Evolutionary conservation across 2,888 invertebrate genomes (phyloP).

Genomic region (Lampropteryx suffumata): DNA sequence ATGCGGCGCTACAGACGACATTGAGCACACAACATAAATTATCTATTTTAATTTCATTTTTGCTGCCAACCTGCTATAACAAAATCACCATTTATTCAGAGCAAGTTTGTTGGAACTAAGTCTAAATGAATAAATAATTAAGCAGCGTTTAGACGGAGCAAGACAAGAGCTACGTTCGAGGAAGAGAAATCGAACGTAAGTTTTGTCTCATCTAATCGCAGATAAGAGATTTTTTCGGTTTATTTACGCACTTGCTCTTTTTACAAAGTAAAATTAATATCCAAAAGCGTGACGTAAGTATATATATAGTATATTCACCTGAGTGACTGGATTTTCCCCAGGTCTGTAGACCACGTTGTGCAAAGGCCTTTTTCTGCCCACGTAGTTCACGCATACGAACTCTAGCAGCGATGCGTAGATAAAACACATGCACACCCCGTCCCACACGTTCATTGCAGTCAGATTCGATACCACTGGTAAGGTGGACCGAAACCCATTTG

Average conservation of each 20-base stretch:
- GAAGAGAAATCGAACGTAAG: too few species aligned
- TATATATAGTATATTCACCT: slow-evolving; percentile 85
- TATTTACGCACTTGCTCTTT: not conserved
- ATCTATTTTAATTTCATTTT: slow-evolving; percentile 17
- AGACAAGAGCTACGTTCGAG: too few species aligned
- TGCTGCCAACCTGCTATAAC: not conserved
- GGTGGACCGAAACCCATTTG: slow-evolving; percentile 95
- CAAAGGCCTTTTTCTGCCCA: slow-evolving; percentile 93
- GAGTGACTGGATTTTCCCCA: slow-evolving; percentile 94
- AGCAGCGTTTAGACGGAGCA: too few species aligned
- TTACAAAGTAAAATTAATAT: not conserved
- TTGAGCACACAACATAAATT: slow-evolving; percentile 39
- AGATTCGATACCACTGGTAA: slow-evolving; percentile 96
- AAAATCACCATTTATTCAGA: slow-evolving; percentile 2
- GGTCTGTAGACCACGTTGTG: slow-evolving; percentile 95
- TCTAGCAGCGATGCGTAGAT: slow-evolving; percentile 97
- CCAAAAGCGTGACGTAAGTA: not conserved
- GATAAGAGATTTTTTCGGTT: too few species aligned
- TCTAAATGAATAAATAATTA: too few species aligned
- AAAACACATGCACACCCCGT: slow-evolving; percentile 98
- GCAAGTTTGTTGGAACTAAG: slow-evolving; percentile 1
- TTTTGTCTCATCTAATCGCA: too few species aligned
- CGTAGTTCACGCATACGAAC: slow-evolving; percentile 97
- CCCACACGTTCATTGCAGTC: slow-evolving; percentile 98
- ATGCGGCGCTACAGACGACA: slow-evolving; percentile 47